phyloP scores from a whole-genome alignment of 2,888 invertebrate genomes.

The Parasteatoda lunata region DNA sequence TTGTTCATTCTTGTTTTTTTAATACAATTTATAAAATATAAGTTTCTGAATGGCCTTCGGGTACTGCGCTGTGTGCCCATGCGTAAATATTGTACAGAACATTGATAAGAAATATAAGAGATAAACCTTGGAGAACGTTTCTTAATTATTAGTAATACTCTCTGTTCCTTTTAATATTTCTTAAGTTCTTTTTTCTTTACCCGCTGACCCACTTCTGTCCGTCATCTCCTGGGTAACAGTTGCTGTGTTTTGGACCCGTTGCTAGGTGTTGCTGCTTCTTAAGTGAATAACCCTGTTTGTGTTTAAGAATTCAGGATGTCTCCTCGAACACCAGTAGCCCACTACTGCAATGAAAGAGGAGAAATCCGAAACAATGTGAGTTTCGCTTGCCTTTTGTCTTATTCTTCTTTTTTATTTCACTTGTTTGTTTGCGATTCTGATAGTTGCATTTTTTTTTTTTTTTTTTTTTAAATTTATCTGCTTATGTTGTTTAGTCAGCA shows the following conservation, averaged over 20 bases:
- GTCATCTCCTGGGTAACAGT: constrained; percentile 41
- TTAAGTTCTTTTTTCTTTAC: constrained; percentile 3
- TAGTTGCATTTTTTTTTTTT: background rate
- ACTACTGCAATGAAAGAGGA: constrained; percentile 63
- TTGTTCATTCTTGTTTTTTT: too few relatives aligned
- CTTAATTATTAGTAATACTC: too few relatives aligned
- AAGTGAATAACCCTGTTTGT: constrained; percentile 68
- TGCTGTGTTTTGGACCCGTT: constrained; percentile 67
- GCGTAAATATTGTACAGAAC: too few relatives aligned
- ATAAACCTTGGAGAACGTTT: too few relatives aligned
- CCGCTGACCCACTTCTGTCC: constrained; percentile 66
- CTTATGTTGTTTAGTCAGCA: background rate
- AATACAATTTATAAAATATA: too few relatives aligned
- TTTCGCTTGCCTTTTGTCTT: background rate
- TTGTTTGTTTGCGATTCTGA: background rate
- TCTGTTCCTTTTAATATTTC: too few relatives aligned
- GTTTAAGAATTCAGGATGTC: constrained; percentile 67
- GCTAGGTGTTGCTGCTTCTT: constrained; percentile 68
- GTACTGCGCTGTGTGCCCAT: too few relatives aligned
- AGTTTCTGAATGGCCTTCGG: too few relatives aligned
- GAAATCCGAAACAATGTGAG: constrained; percentile 63
- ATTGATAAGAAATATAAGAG: too few relatives aligned
- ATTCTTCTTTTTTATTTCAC: background rate
- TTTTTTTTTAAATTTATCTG: background rate
- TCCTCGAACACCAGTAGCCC: background rate